Conservation (phyloP, 2,888 invertebrate genomes). For the Noctua comes region DNA sequence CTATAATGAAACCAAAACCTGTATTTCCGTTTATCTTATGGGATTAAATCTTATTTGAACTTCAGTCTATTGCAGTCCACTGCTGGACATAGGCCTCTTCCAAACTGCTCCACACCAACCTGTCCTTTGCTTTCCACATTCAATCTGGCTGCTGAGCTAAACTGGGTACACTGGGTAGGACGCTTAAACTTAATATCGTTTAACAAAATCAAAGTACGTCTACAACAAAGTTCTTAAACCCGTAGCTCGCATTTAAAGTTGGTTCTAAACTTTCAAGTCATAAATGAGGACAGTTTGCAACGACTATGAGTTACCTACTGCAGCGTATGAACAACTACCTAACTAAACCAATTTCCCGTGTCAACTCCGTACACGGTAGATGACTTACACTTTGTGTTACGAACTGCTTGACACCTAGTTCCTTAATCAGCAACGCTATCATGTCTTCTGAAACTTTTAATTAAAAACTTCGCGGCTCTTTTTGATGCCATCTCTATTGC, state of each 20-base stretch:
- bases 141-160: not conserved
- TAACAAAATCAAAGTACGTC: not conserved
- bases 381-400: constrained; percentile 1
- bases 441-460: constrained; percentile 11
- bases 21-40: not conserved
- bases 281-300: constrained; percentile 38
- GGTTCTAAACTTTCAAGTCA: constrained; percentile 9
- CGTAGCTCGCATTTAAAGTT: constrained; percentile 12
- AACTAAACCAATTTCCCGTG: constrained; percentile 48
- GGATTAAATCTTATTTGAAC: not conserved
- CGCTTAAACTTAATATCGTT: not conserved
- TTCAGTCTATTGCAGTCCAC: not conserved
- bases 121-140: not conserved
- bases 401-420: constrained; percentile 9
- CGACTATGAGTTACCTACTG: constrained; percentile 5
- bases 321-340: constrained; percentile 40
- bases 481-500: not conserved
- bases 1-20: not conserved
- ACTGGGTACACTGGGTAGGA: not conserved
- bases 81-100: not conserved
- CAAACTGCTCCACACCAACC: not conserved
- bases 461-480: not conserved
- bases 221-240: constrained; percentile 1
- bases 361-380: constrained; percentile 7
- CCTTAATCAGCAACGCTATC: not conserved